Evolutionary conservation across 1,140 invertebrate genomes (phyloP).

Genomic region (Drosophila repletoides): DNA sequence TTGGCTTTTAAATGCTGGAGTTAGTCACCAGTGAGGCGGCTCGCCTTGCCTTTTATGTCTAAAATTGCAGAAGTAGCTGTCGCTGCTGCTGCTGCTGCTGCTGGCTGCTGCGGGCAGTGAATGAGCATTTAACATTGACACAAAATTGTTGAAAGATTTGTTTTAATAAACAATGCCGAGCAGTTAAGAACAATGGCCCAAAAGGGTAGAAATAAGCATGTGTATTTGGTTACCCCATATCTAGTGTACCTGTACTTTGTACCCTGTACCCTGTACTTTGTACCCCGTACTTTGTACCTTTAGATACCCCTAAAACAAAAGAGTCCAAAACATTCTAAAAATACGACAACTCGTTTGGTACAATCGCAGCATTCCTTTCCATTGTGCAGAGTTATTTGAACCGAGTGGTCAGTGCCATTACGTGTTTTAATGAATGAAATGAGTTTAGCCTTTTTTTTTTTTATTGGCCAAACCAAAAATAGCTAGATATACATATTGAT

Average conservation of each 20-base stretch:
- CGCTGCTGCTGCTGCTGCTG: neutral
- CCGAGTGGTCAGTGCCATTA: conserved; percentile 61
- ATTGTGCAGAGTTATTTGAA: conserved; percentile 70
- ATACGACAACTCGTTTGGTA: conserved; percentile 29
- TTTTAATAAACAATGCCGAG: no score
- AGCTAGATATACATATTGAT: no score
- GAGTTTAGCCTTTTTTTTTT: neutral
- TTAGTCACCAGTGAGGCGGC: conserved; percentile 44
- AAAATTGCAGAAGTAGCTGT: conserved; percentile 81
- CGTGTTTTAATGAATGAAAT: conserved; percentile 68
- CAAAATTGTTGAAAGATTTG: conserved; percentile 66
- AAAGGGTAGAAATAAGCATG: conserved; percentile 46
- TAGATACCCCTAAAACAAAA: conserved; percentile 9
- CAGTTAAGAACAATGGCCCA: conserved; percentile 43
- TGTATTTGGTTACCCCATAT: conserved; percentile 56
- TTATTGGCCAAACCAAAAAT: conserved; percentile 35
- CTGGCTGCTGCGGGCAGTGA: conserved; percentile 53
- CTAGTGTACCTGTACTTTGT: no score
- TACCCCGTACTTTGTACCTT: neutral
- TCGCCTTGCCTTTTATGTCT: conserved; percentile 78
- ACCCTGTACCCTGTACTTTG: conserved; percentile 20
- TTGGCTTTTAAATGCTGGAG: no score
- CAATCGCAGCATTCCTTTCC: conserved; percentile 63
- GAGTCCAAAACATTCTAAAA: conserved; percentile 61
- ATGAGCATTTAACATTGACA: conserved; percentile 80